phyloP scores from a whole-genome alignment of 2,888 invertebrate species.

The Aricia artaxerxes region DNA sequence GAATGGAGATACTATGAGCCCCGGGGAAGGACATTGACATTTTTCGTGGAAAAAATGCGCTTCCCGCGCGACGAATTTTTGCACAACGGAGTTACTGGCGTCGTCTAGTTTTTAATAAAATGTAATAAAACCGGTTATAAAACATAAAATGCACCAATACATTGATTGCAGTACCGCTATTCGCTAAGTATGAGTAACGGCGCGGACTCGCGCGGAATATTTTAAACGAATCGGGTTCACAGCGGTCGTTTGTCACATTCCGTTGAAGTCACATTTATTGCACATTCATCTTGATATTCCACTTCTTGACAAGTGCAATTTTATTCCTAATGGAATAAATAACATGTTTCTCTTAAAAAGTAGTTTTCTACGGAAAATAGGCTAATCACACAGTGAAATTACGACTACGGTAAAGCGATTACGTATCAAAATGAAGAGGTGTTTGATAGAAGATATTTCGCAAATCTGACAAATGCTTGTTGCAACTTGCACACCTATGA shows the following conservation, averaged over 20 bases:
- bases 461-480: no score
- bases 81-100: background rate
- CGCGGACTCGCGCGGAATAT: background rate
- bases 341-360: background rate
- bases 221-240: constrained; percentile 1
- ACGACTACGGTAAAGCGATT: no score
- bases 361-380: background rate
- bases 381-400: background rate
- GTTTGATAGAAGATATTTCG: background rate
- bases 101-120: background rate
- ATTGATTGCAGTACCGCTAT: background rate
- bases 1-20: no score
- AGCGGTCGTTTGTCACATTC: background rate
- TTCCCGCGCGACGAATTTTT: background rate
- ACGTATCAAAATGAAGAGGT: background rate
- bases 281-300: constrained; percentile 14
- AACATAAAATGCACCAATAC: background rate
- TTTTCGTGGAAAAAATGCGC: background rate
- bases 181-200: background rate
- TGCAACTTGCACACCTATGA: no score
- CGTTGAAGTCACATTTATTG: constrained; percentile 1
- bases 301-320: constrained; percentile 8
- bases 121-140: background rate
- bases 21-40: no score
- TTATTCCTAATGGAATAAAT: background rate